These are phyloP conservation scores for Heterocephalus glaber DNA, from an alignment of 2,113 vertebrate genomes.

Conservation along the genomic window DNA sequence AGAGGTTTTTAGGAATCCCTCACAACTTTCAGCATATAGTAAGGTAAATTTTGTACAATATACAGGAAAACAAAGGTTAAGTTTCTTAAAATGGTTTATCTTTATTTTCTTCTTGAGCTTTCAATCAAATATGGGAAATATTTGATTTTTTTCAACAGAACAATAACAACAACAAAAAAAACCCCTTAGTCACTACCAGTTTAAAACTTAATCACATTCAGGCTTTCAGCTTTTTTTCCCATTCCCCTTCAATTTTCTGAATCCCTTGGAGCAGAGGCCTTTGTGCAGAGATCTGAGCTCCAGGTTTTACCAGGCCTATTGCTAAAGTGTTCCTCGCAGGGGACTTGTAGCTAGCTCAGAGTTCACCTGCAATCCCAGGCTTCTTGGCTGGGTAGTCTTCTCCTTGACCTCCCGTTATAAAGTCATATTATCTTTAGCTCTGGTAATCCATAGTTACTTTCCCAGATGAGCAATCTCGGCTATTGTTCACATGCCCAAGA, in stretches of 20 bases:
- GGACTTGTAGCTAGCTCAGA: too few species aligned
- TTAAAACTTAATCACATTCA: background rate
- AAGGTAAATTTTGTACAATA: background rate
- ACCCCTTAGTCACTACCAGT: background rate
- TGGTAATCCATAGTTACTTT: background rate
- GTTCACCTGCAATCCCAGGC: background rate
- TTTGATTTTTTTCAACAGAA: background rate
- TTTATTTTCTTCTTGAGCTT: background rate
- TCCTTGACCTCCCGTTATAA: background rate
- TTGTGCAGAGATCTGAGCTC: background rate
- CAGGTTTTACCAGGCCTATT: background rate
- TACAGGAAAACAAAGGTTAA: background rate
- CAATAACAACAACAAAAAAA: background rate
- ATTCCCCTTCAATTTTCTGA: background rate
- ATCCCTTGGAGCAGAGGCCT: background rate
- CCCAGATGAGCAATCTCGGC: background rate
- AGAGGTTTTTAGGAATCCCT: background rate
- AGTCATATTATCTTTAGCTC: background rate
- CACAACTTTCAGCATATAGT: background rate
- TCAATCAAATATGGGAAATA: background rate
- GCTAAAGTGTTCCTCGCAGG: background rate
- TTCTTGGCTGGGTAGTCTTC: background rate
- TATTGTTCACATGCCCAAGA: background rate
- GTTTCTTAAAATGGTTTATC: background rate
- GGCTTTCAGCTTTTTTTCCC: background rate